Percentiles rank a stretch among this genome's conserved stretches.
phyloP scores from a whole-genome alignment of 2,888 invertebrate species.

The Stenurella melanura region DNA sequence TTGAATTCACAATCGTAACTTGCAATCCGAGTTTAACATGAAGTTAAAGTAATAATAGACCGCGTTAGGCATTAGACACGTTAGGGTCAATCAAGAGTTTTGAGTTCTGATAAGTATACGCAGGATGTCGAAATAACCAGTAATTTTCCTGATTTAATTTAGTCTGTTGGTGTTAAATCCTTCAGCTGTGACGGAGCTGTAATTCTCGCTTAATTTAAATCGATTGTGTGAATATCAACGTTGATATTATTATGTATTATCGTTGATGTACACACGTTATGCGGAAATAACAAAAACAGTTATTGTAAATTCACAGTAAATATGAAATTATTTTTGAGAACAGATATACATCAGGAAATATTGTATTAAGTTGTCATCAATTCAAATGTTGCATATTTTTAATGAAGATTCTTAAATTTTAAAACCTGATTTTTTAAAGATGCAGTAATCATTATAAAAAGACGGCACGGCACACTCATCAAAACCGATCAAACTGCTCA shows the following conservation, averaged over 20 bases:
- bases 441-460: too few species aligned
- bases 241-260: not conserved
- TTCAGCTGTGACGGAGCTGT: conserved; percentile 6
- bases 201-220: not conserved
- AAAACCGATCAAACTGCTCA: too few species aligned
- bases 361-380: not conserved
- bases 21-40: not conserved
- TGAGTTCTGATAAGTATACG: not conserved
- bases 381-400: not conserved
- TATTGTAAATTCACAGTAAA: not conserved
- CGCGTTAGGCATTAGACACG: not conserved
- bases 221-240: conserved; percentile 8
- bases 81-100: not conserved
- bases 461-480: too few species aligned
- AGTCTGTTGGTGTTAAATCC: conserved; percentile 5
- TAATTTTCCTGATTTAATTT: conserved; percentile 31
- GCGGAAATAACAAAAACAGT: conserved; percentile 5
- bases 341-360: not conserved
- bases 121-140: conserved; percentile 21
- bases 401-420: not conserved
- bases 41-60: conserved; percentile 4
- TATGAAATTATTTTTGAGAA: not conserved
- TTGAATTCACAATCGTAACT: conserved; percentile 3
- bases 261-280: not conserved
- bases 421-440: not conserved